Percentiles rank a stretch among this genome's conserved stretches.
These are phyloP conservation scores for Calyptommatus sinebrachiatus DNA, from an alignment of 2,113 vertebrate species.

Conservation along the genomic window DNA sequence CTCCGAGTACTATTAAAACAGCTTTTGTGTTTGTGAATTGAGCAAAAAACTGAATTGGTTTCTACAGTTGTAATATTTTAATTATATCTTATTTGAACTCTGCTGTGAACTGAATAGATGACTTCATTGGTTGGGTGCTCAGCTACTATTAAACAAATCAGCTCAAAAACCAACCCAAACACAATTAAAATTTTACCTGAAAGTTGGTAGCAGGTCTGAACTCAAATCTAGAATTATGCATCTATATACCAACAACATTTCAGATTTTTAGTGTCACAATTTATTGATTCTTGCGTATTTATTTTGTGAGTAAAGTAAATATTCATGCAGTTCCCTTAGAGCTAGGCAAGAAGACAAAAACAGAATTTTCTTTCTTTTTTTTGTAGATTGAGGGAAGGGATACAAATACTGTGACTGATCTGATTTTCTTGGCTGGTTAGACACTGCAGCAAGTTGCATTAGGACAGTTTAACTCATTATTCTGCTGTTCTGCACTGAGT, in stretches of 20 bases:
- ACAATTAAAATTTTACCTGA: neutral
- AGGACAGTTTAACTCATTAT: neutral
- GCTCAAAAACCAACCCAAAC: neutral
- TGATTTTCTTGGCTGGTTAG: neutral
- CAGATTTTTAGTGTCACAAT: neutral
- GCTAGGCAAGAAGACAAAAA: neutral
- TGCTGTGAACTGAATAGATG: neutral
- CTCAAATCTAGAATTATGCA: neutral
- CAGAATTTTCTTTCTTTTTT: neutral
- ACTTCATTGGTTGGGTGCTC: neutral
- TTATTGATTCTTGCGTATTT: neutral
- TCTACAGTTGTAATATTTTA: neutral
- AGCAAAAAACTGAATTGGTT: neutral
- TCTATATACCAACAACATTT: neutral
- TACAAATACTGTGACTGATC: neutral
- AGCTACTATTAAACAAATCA: neutral
- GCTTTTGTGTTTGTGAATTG: neutral
- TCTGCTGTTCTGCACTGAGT: neutral
- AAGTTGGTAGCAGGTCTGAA: neutral
- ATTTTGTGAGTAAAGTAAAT: neutral
- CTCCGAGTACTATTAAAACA: neutral
- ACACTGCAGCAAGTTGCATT: rapidly evolving
- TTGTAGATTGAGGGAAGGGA: neutral
- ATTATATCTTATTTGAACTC: neutral
- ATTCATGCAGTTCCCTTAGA: neutral